Conservation (phyloP, 2,888 invertebrate species). For the Plagodis dolabraria region DNA sequence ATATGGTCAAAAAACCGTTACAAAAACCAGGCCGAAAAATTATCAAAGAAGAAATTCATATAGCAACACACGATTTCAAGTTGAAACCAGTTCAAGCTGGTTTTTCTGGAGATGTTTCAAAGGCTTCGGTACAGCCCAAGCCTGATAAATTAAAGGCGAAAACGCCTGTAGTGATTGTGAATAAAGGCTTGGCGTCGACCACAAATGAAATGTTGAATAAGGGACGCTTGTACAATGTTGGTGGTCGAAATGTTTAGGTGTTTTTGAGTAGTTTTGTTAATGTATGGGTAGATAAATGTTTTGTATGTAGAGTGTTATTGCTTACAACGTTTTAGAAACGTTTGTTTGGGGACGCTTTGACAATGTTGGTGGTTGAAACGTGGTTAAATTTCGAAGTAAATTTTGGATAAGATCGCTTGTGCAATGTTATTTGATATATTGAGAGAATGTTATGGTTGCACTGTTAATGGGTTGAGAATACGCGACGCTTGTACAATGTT, state of each 20-base stretch:
- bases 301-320: no score
- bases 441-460: constrained; percentile 14
- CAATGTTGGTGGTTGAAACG: constrained; percentile 38
- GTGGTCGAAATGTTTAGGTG: constrained; percentile 20
- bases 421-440: background rate
- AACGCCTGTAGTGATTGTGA: constrained; percentile 82
- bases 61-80: constrained; percentile 46
- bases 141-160: constrained; percentile 27
- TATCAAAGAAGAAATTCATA: constrained; percentile 68
- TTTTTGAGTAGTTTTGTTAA: no score
- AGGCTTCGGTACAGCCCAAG: constrained; percentile 22
- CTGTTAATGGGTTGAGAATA: constrained; percentile 12
- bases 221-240: constrained; percentile 43
- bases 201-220: constrained; percentile 42
- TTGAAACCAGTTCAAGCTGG: constrained; percentile 4
- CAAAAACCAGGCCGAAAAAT: constrained; percentile 62
- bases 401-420: no score
- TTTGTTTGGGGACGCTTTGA: constrained; percentile 41
- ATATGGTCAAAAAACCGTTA: constrained; percentile 37
- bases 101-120: background rate
- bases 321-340: constrained; percentile 19
- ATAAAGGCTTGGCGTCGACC: constrained; percentile 81
- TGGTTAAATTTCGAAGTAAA: background rate
- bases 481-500: constrained; percentile 40
- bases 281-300: no score